These are phyloP conservation scores for Arvicanthis niloticus DNA, from an alignment of 2,113 vertebrate species.

Conservation along the genomic window DNA sequence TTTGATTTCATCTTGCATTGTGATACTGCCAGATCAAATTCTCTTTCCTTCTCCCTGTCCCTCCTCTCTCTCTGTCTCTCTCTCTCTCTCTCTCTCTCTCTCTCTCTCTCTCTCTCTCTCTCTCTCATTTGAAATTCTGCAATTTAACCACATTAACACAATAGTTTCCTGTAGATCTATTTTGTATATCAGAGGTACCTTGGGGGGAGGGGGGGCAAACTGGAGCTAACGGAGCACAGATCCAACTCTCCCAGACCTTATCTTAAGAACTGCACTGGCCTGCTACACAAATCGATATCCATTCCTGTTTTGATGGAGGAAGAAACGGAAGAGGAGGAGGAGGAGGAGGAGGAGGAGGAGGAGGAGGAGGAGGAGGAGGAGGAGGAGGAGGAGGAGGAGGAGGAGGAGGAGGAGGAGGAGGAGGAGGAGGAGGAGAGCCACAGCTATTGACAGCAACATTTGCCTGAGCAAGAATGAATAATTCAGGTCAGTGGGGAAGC, in stretches of 20 bases:
- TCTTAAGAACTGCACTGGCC: neutral
- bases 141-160: neutral
- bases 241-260: neutral
- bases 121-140: slow-evolving; percentile 38
- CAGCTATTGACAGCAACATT: slow-evolving; percentile 43
- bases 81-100: neutral
- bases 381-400: too few relatives aligned
- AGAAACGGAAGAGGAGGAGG: neutral
- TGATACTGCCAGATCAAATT: neutral
- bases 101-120: neutral
- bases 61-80: neutral
- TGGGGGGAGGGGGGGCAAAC: neutral
- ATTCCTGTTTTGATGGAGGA: neutral
- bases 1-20: neutral
- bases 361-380: neutral
- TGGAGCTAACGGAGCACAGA: neutral
- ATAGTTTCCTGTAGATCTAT: neutral
- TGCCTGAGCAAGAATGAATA: neutral
- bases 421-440: neutral
- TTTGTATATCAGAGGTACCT: neutral
- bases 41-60: neutral
- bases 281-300: neutral
- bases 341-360: neutral
- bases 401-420: neutral
- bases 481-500: neutral